Evolutionary conservation across 2,888 invertebrate species (phyloP).

Genomic region (Hyles lineata): DNA sequence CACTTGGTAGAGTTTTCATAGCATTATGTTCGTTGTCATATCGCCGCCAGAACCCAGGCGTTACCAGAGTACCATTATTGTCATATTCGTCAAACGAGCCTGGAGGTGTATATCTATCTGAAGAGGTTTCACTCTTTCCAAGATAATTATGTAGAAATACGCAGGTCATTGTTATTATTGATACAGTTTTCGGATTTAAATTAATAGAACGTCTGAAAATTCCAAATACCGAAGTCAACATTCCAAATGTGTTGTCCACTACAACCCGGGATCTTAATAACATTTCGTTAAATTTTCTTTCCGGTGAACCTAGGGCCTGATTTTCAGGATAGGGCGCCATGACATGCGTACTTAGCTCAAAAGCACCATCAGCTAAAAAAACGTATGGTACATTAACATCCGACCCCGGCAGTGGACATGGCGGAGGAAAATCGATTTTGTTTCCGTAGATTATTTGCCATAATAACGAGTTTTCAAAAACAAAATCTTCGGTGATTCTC

Average conservation of each 20-base stretch:
- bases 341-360: not conserved
- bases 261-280: conserved; percentile 6
- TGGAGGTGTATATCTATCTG: not conserved
- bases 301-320: not conserved
- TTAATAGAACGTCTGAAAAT: not conserved
- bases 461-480: conserved; percentile 40
- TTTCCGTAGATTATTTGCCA: conserved; percentile 45
- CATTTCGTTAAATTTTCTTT: not conserved
- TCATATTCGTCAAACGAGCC: not conserved
- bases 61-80: not conserved
- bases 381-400: conserved; percentile 41
- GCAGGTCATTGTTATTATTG: not conserved
- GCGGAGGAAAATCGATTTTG: conserved; percentile 42
- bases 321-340: not conserved
- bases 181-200: not conserved
- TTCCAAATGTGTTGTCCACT: not conserved
- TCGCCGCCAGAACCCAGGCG: not conserved
- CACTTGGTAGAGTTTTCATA: not conserved
- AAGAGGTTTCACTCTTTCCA: not conserved
- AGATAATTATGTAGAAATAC: not conserved
- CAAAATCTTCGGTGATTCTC: conserved; percentile 36
- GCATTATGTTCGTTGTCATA: not conserved
- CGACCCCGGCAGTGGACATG: conserved; percentile 44
- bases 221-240: not conserved
- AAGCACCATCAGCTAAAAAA: conserved; percentile 1